A percentile compares a stretch with the other conserved stretches of the same genome.
Evolutionary conservation across 2,797 vertebrate species (phyloP).

Genomic region (Bovichtus diacanthus): DNA sequence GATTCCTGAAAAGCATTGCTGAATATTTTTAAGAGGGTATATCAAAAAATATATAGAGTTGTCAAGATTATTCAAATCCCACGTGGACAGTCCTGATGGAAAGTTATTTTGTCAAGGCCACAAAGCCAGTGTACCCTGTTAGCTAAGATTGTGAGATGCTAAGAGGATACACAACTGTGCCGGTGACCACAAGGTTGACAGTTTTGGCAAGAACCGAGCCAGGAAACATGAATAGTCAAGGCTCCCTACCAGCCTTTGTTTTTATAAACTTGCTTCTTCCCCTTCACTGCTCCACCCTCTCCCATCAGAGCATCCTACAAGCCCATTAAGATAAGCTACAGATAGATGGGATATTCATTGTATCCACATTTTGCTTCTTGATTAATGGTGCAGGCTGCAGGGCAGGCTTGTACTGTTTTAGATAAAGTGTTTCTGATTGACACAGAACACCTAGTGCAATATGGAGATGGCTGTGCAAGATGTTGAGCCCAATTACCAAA

Average conservation of each 20-base stretch:
- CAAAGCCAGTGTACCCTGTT: not conserved
- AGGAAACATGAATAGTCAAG: not conserved
- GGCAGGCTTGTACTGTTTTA: constrained; percentile 24
- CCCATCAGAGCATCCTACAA: constrained; percentile 33
- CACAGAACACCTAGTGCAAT: constrained; percentile 29
- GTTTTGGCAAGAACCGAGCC: not conserved
- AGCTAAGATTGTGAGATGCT: not conserved
- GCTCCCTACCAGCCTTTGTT: not conserved
- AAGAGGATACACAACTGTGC: not conserved
- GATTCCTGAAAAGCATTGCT: not conserved
- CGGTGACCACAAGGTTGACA: not conserved
- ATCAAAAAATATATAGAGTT: not conserved
- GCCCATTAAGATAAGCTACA: constrained; percentile 58
- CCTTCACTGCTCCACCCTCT: not conserved
- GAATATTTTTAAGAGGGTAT: not conserved
- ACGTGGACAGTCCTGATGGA: not conserved
- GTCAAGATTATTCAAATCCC: not conserved
- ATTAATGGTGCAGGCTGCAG: constrained; percentile 53
- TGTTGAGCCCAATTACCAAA: constrained; percentile 20
- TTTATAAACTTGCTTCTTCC: not conserved
- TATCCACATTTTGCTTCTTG: constrained; percentile 56
- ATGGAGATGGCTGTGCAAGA: not conserved
- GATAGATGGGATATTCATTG: constrained; percentile 53
- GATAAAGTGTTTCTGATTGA: constrained; percentile 46
- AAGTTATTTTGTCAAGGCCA: not conserved